Evolutionary conservation across 1,140 invertebrate species (phyloP), one percentile per base, ranked within the genome.

Genomic region (Orius insidiosus): DNA sequence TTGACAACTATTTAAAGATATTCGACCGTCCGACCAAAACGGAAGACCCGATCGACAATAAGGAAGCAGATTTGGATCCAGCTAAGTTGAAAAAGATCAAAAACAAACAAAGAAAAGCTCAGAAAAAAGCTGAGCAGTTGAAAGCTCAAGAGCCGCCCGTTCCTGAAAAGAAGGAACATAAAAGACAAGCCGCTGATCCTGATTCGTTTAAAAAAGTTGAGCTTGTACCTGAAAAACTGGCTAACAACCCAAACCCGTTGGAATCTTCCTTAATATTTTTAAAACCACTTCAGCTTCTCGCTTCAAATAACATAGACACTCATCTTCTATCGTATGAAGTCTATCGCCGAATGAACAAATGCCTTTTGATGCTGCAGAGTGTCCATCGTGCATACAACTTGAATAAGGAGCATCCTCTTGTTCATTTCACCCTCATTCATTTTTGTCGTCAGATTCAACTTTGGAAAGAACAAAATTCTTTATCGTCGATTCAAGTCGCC

Each of bases 271-370:
- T 93, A 43, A 87, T 82, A 59, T 96, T 97, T 65, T 68, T 97
- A 45, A 78, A 79, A 62, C 93, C 92, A 36, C 67, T 96, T 46
- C 85, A 94, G 61, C 72, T 74, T 52, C 68, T 95, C 51, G 81
- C 81, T 37, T 70, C 78, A 39, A 70, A 89, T 60, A 74, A 72
- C 61, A 85, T 96, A 69, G 83, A 94, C 60, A 95, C 90, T 55
- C 90, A 98, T 74, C 70, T 93, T 52, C 78, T 93, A 73, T 89
- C 90, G 57, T 98, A 92, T 64, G 88, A 96, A 75, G 89, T 97
- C 55, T 96, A 94, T 65, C 83, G 72, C 64, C 80, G 92, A 55
- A 95, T 93, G 80, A 82, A 85, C 78, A 71, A 66, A 59, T 46
- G 34, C 32, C 40, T 38, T 9, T 34, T 92, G 37, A 90, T 90